Conservation (phyloP, 2,888 invertebrate species). For the Plusia festucae region DNA sequence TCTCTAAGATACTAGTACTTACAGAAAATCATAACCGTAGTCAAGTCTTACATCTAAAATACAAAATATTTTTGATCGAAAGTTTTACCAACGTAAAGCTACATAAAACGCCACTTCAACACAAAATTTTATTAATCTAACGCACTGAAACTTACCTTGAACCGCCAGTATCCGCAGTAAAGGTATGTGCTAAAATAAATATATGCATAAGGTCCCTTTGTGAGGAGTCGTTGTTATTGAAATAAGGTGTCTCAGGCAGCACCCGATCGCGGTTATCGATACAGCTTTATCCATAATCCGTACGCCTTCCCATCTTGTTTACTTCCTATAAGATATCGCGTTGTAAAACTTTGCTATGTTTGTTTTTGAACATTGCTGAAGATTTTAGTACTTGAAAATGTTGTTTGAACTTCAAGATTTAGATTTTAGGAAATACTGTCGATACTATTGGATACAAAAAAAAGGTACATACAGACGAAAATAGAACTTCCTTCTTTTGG, state of each 20-base stretch:
- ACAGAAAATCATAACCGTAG: no score
- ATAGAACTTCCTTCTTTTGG: no score
- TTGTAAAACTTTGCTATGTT: conserved; percentile 59
- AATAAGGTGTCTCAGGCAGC: conserved; percentile 76
- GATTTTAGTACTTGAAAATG: conserved; percentile 27
- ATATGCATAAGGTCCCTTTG: conserved; percentile 72
- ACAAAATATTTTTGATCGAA: no score
- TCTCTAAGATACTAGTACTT: no score
- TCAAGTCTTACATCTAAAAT: no score
- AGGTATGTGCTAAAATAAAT: conserved; percentile 70
- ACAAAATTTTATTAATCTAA: conserved; percentile 13
- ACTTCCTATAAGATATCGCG: conserved; percentile 69
- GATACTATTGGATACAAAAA: background rate
- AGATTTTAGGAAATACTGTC: background rate
- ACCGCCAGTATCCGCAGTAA: conserved; percentile 50
- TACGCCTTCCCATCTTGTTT: conserved; percentile 66
- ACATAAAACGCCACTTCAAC: background rate
- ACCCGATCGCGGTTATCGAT: conserved; percentile 77
- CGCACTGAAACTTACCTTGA: conserved; percentile 29
- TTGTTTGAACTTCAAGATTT: conserved; percentile 15
- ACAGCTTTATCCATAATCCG: conserved; percentile 75
- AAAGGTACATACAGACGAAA: no score
- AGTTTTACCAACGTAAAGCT: background rate
- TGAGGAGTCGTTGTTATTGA: conserved; percentile 81
- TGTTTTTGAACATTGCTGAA: conserved; percentile 43